These are phyloP conservation scores for Zaprionus kolodkinae DNA, from an alignment of 1,140 invertebrate species.

Conservation along the genomic window DNA sequence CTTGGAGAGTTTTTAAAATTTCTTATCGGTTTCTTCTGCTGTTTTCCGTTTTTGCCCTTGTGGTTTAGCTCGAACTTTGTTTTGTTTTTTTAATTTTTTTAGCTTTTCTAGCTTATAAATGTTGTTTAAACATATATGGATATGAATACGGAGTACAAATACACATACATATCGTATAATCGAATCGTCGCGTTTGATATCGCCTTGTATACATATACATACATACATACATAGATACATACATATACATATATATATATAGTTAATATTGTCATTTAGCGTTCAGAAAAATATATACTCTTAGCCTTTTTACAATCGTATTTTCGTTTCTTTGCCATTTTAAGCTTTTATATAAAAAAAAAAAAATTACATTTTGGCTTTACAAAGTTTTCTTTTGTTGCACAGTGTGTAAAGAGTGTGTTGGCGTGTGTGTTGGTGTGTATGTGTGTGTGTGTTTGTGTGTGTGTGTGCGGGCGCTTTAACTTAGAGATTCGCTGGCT, in stretches of 20 bases:
- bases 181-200: too few relatives aligned
- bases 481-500: constrained; percentile 33
- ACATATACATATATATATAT: constrained; percentile 49
- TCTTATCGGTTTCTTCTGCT: constrained; percentile 11
- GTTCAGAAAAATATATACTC: constrained; percentile 78
- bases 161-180: constrained; percentile 36
- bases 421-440: constrained; percentile 22
- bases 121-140: constrained; percentile 36
- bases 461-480: constrained; percentile 17
- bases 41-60: constrained; percentile 10
- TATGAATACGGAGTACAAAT: constrained; percentile 43
- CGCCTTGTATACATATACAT: constrained; percentile 24
- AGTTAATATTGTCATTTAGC: constrained; percentile 81
- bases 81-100: constrained; percentile 25
- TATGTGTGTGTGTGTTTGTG: constrained; percentile 26
- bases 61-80: constrained; percentile 39
- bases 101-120: constrained; percentile 35
- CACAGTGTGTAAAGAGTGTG: constrained; percentile 21
- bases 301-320: constrained; percentile 58
- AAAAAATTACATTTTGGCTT: constrained; percentile 48
- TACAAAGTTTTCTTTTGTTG: constrained; percentile 47
- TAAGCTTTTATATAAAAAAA: constrained; percentile 24
- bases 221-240: constrained; percentile 13
- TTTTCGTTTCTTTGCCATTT: constrained; percentile 37
- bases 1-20: constrained; percentile 19